Conservation (phyloP, 2,797 vertebrate species). For the Vireo griseus region DNA sequence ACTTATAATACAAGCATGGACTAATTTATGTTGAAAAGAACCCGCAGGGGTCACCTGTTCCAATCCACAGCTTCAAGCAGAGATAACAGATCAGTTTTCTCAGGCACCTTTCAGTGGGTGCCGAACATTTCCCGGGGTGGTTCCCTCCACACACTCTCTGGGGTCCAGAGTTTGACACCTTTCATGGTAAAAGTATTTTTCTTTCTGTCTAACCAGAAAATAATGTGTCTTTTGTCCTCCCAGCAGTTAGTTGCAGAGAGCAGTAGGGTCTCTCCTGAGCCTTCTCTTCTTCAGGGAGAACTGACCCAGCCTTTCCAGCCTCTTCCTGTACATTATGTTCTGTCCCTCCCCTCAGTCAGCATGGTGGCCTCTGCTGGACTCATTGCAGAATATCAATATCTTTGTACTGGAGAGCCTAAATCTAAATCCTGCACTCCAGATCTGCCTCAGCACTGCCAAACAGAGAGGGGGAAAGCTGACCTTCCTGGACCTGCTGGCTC, state of each 20-base stretch:
- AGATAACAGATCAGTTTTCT: background rate
- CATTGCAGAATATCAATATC: rapidly evolving
- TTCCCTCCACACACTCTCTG: background rate
- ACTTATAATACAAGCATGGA: background rate
- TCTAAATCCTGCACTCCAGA: background rate
- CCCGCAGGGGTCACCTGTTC: background rate
- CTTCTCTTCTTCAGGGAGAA: background rate
- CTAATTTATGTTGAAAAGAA: background rate
- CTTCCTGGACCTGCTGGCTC: background rate
- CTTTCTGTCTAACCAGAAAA: background rate
- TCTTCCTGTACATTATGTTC: rapidly evolving
- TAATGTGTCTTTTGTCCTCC: background rate
- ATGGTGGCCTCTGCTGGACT: background rate
- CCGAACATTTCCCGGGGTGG: background rate
- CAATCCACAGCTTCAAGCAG: background rate
- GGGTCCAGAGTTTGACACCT: background rate
- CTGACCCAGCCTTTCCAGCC: background rate
- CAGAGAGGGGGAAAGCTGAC: background rate
- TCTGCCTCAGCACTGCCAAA: background rate
- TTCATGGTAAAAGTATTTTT: background rate
- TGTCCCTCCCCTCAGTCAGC: background rate
- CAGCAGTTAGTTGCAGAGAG: background rate
- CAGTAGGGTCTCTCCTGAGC: background rate
- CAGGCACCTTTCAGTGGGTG: background rate
- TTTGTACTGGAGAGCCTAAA: background rate